phyloP scores from a whole-genome alignment of 30 jellyfish, hydroid and myxozoan genomes.

The Aurelia sp. region DNA sequence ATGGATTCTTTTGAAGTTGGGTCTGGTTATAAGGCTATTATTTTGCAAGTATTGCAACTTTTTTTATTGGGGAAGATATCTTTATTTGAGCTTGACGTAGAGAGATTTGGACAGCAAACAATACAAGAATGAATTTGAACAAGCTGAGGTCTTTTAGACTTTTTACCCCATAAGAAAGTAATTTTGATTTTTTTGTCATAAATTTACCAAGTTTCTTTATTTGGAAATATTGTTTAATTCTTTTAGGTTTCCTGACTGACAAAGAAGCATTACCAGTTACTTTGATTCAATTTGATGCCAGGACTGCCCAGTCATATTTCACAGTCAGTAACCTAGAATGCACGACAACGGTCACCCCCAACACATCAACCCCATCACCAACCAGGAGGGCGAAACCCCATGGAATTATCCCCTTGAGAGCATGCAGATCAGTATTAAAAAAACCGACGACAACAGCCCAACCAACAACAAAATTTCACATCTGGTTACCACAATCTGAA shows the following conservation, averaged over 20 bases:
- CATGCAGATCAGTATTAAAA: conserved; percentile 79
- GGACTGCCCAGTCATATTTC: conserved; percentile 71
- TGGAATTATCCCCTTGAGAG: conserved; percentile 52
- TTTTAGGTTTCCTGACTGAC: conserved; percentile 79
- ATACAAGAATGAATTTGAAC: no score
- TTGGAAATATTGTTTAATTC: no score
- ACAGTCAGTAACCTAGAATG: conserved; percentile 86
- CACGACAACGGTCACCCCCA: conserved; percentile 7
- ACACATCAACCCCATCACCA: conserved; percentile 12
- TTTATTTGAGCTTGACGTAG: no score
- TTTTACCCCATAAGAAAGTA: no score
- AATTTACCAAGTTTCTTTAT: no score
- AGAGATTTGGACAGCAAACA: no score
- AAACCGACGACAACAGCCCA: conserved; percentile 57
- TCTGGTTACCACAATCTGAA: conserved; percentile 50
- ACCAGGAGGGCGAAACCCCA: not conserved
- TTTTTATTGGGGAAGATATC: no score
- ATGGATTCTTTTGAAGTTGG: no score
- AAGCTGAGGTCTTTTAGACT: no score
- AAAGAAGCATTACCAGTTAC: conserved; percentile 81
- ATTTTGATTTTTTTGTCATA: no score
- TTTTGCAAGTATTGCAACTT: no score
- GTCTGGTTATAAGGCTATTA: no score
- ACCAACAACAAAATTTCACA: conserved; percentile 14
- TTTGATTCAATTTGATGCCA: conserved; percentile 57